Evolutionary conservation across 1,140 invertebrate species (phyloP).

Genomic region (Latrodectus geometricus): DNA sequence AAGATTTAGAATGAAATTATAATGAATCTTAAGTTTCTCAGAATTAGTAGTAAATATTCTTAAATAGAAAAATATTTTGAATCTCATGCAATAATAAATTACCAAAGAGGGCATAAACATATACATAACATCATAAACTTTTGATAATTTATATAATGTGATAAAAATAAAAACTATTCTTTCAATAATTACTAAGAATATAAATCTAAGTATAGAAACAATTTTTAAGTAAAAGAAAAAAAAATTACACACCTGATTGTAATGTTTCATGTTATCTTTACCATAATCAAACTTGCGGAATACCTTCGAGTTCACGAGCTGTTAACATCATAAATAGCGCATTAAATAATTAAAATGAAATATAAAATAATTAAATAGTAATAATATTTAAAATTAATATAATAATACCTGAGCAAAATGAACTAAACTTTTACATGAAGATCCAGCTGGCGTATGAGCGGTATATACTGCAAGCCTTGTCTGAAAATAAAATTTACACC

Average conservation of each 20-base stretch:
- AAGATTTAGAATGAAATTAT: too few relatives aligned
- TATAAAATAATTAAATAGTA: neutral
- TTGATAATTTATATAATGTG: too few relatives aligned
- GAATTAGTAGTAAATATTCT: too few relatives aligned
- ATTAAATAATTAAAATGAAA: neutral
- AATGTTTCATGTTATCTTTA: neutral
- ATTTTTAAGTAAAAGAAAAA: neutral
- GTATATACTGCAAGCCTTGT: constrained; percentile 80
- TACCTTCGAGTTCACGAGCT: neutral
- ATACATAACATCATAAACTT: too few relatives aligned
- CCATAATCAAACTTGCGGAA: neutral
- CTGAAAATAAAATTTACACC: constrained; percentile 67
- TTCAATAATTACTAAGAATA: too few relatives aligned
- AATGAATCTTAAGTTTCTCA: too few relatives aligned
- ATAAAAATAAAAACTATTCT: too few relatives aligned
- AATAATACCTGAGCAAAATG: constrained; percentile 71
- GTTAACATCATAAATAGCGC: neutral
- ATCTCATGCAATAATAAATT: too few relatives aligned
- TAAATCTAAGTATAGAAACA: too few relatives aligned
- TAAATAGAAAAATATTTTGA: too few relatives aligned
- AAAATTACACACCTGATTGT: neutral
- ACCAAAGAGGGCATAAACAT: too few relatives aligned
- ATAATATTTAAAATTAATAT: neutral
- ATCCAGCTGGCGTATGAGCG: constrained; percentile 84
- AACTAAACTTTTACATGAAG: constrained; percentile 82